These are phyloP conservation scores for Ancistrus triradiatus DNA, from an alignment of 2,113 vertebrate species.

Conservation along the genomic window DNA sequence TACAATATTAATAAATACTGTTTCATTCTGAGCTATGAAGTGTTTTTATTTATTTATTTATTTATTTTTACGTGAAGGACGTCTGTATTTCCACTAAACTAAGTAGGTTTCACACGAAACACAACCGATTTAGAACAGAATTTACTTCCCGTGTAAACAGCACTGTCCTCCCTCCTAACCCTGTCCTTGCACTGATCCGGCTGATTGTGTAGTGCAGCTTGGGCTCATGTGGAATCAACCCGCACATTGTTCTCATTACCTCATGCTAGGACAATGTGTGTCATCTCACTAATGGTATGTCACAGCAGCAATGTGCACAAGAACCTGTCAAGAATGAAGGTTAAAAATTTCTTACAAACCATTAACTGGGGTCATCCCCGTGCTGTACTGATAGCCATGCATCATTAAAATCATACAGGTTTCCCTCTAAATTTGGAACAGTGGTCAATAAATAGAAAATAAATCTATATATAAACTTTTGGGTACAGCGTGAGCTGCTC, in stretches of 20 bases:
- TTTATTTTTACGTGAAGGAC: no score
- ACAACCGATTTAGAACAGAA: conserved; percentile 21
- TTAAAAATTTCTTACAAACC: conserved; percentile 67
- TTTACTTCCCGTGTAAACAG: conserved; percentile 49
- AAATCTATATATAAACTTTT: conserved; percentile 43
- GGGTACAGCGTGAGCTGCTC: conserved; percentile 14
- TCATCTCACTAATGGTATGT: conserved; percentile 65
- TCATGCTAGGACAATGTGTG: conserved; percentile 66
- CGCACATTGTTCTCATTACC: conserved; percentile 65
- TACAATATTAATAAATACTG: no score
- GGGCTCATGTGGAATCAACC: conserved; percentile 53
- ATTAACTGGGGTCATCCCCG: conserved; percentile 65
- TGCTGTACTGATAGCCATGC: conserved; percentile 62
- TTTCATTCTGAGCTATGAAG: no score
- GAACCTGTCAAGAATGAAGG: conserved; percentile 61
- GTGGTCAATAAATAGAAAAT: conserved; percentile 54
- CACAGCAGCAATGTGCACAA: conserved; percentile 52
- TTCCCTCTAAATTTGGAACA: conserved; percentile 43
- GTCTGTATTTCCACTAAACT: not conserved
- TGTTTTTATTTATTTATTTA: no score
- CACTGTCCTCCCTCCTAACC: conserved; percentile 33
- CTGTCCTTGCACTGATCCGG: conserved; percentile 45
- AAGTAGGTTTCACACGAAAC: not conserved
- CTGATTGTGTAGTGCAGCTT: conserved; percentile 47
- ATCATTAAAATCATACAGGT: conserved; percentile 53